Evolutionary conservation across 2,113 vertebrate genomes (phyloP).

Genomic region (Istiophorus platypterus): DNA sequence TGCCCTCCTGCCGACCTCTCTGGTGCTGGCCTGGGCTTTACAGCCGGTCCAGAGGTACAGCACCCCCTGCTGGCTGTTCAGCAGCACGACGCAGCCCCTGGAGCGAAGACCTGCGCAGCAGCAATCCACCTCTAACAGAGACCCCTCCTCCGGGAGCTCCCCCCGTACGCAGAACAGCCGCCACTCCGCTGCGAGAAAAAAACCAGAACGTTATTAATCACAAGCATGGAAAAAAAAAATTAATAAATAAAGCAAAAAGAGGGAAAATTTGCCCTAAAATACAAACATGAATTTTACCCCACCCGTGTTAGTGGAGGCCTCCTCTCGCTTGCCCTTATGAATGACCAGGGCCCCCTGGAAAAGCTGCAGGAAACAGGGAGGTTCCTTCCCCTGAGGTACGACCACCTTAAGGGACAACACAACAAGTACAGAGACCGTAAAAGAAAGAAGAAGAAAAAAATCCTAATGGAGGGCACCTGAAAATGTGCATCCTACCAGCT

Average conservation of each 20-base stretch:
- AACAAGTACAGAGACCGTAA: background rate
- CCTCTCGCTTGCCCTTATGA: slow-evolving; percentile 75
- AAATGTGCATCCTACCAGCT: background rate
- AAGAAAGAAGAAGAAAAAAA: too few species aligned
- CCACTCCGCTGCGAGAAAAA: slow-evolving; percentile 60
- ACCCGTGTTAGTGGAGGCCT: slow-evolving; percentile 70
- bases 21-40: slow-evolving; percentile 75
- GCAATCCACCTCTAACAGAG: slow-evolving; percentile 82
- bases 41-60: slow-evolving; percentile 86
- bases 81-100: slow-evolving; percentile 79
- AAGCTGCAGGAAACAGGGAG: slow-evolving; percentile 86
- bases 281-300: background rate
- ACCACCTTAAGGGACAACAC: slow-evolving; percentile 73
- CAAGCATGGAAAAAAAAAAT: background rate
- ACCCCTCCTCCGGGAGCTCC: slow-evolving; percentile 80
- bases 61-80: slow-evolving; percentile 78
- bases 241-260: background rate
- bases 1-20: slow-evolving; percentile 78
- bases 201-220: background rate
- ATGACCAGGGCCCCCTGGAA: slow-evolving; percentile 85
- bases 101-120: slow-evolving; percentile 82
- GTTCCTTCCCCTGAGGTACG: slow-evolving; percentile 83
- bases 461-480: background rate
- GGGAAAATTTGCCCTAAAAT: background rate
- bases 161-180: slow-evolving; percentile 84